phyloP scores from a whole-genome alignment of 2,797 vertebrate species.

The Enteromius treurensis region DNA sequence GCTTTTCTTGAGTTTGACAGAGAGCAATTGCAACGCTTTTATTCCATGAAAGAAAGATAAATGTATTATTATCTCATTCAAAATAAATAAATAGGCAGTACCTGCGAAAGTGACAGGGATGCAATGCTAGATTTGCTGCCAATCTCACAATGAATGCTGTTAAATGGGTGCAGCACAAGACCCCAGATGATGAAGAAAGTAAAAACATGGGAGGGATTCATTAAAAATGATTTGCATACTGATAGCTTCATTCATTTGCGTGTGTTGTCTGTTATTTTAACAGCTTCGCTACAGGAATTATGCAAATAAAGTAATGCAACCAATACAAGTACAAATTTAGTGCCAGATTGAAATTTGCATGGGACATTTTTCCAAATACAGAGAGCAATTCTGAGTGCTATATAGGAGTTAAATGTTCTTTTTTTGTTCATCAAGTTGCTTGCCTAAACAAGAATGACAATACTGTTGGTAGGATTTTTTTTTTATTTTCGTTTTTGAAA shows the following conservation, averaged over 20 bases:
- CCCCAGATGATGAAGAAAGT: neutral
- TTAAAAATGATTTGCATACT: constrained; percentile 5
- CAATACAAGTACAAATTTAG: neutral
- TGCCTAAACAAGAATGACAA: neutral
- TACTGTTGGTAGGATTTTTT: neutral
- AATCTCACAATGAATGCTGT: neutral
- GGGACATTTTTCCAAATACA: neutral
- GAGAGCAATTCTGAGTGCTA: neutral
- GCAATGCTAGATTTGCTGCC: neutral
- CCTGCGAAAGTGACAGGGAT: neutral
- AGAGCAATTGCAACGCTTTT: neutral
- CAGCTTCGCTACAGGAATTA: constrained; percentile 6
- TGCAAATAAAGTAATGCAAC: neutral
- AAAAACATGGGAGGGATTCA: constrained; percentile 4
- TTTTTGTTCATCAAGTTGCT: neutral
- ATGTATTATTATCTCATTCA: neutral
- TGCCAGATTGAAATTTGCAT: neutral
- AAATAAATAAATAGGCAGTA: neutral
- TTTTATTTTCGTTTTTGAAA: neutral
- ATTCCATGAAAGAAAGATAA: neutral
- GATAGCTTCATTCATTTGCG: neutral
- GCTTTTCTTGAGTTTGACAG: neutral
- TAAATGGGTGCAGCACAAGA: neutral
- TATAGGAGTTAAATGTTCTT: neutral
- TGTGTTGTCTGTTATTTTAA: constrained; percentile 2